Conservation (phyloP, 2,797 vertebrate genomes). For the Florisuga fusca region DNA sequence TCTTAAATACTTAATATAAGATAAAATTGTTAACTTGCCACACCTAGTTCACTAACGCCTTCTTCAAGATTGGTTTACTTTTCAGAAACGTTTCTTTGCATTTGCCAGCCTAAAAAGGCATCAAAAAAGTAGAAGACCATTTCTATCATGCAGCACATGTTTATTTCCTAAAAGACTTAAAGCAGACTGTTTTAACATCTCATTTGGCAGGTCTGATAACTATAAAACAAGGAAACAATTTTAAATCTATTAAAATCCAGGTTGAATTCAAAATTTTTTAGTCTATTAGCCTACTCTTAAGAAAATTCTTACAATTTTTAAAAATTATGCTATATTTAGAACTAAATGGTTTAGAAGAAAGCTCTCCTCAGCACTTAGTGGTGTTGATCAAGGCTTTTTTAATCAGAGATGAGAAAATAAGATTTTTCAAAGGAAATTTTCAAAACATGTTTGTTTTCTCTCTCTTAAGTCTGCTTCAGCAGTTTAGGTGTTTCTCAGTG, state of each 20-base stretch:
- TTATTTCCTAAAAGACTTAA: not conserved
- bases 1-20: not conserved
- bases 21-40: not conserved
- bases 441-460: not conserved
- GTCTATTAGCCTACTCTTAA: not conserved
- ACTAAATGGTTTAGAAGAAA: not conserved
- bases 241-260: not conserved
- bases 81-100: not conserved
- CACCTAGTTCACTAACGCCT: not conserved
- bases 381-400: not conserved
- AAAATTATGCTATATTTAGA: not conserved
- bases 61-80: not conserved
- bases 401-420: not conserved
- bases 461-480: not conserved
- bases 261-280: not conserved
- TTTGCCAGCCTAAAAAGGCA: not conserved
- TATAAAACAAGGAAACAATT: not conserved
- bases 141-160: fast-evolving
- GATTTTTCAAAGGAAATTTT: not conserved
- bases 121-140: not conserved
- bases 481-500: not conserved
- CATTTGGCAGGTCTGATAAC: not conserved
- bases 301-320: not conserved
- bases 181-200: not conserved
- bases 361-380: not conserved